Evolutionary conservation across 1,140 invertebrate species (phyloP), one percentile per base, ranked within the genome.

Genomic region (Ceratina japonica): DNA sequence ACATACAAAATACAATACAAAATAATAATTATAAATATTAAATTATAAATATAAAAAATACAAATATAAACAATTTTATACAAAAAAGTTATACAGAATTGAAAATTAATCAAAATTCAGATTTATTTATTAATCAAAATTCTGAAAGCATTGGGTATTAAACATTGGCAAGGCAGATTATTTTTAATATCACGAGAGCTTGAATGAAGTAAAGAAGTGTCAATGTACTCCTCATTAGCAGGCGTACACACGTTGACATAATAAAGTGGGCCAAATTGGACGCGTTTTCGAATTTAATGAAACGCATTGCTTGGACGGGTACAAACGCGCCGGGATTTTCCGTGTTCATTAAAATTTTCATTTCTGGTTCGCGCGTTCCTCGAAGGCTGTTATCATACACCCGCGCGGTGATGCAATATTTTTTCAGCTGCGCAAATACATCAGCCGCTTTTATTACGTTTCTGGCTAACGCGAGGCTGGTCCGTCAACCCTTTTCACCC

Each of bases 351-450:
- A 22, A 71, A 71, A 58, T 58, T 58, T 22, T 31, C 37, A 58
- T 56, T 58, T 22, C 24, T 3, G 3, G 12, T 7, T 1, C 24
- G 10, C 3, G 13, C 31, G 37, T 56, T 20, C 37, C 24, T 58
- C 27, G 1, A 31, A 51, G 20, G 44, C 49, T 18, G 20, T 12
- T 24, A 13, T 8, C 7, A 10, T 51, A 10, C 20, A 20, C 15
- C 18, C 1, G 8, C 63, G 63, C 15, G 44, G 44, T 66, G 24
- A 66, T 51, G 3, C 64, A 22, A 66, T 66, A 66, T 66, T 66
- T 66, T 66, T 66, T 10, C 20, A 3, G n/a, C 15, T 3, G 64
- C 3, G 15, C 20, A 22, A 22, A 24, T 44, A 16, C 22, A 66
- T 22, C 64, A 16, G 37, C 2, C 5, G 37, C 13, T 31, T 51